phyloP scores from a whole-genome alignment of 2,797 vertebrate genomes.

The Harpagifer antarcticus region DNA sequence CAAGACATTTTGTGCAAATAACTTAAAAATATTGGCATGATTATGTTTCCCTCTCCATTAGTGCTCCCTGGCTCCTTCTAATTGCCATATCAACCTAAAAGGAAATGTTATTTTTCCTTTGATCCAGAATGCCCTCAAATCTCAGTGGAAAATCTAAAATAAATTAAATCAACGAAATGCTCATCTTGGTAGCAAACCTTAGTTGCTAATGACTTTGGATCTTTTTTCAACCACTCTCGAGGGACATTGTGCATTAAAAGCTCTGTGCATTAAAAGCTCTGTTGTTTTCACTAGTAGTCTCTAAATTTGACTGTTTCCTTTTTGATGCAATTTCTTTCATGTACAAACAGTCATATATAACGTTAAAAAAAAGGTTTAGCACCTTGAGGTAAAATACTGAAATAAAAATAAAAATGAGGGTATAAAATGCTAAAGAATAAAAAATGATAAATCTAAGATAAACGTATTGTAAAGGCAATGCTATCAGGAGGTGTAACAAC shows the following conservation, averaged over 20 bases:
- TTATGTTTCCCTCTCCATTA: too few species aligned
- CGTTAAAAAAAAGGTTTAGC: background rate
- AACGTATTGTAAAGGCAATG: background rate
- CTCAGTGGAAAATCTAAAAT: background rate
- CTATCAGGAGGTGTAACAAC: background rate
- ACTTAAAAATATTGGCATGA: too few species aligned
- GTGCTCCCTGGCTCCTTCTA: too few species aligned
- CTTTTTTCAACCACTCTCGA: background rate
- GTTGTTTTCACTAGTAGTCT: background rate
- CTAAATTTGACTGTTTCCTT: background rate
- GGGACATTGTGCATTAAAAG: background rate
- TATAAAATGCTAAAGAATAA: background rate
- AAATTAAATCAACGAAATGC: background rate
- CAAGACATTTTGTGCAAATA: too few species aligned
- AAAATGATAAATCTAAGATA: background rate
- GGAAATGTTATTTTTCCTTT: background rate
- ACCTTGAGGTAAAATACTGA: background rate
- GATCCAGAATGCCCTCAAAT: background rate
- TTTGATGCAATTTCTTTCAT: background rate
- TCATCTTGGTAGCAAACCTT: background rate
- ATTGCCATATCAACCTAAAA: background rate
- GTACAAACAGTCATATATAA: background rate
- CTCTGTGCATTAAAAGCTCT: background rate
- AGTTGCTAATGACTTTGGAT: too few species aligned
- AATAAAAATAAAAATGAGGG: background rate